Conservation (phyloP, 2,888 invertebrate genomes). For the Eupeodes luniger region DNA sequence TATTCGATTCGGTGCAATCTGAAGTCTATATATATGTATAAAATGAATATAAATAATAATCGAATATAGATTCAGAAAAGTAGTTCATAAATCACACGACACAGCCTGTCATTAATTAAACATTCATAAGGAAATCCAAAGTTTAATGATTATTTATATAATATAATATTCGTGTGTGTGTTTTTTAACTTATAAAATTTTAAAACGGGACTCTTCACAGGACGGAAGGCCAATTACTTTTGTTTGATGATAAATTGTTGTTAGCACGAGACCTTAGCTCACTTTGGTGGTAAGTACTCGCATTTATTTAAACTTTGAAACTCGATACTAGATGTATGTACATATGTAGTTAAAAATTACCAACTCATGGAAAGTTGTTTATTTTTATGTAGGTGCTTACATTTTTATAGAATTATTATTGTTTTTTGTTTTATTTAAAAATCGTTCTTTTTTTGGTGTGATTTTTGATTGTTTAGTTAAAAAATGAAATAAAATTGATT, state of each 20-base stretch:
- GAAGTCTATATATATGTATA: background rate
- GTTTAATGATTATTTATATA: slow-evolving; percentile 42
- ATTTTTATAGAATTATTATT: too few relatives aligned
- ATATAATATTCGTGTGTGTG: background rate
- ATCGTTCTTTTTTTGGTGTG: background rate
- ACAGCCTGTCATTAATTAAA: slow-evolving; percentile 64
- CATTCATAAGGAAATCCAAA: slow-evolving; percentile 55
- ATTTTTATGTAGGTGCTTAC: too few relatives aligned
- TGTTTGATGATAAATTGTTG: background rate
- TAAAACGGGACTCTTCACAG: background rate
- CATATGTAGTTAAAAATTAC: too few relatives aligned
- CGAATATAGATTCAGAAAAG: slow-evolving; percentile 46
- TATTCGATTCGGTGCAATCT: slow-evolving; percentile 27
- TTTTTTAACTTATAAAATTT: slow-evolving; percentile 1
- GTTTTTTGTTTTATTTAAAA: background rate
- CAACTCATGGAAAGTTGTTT: too few relatives aligned
- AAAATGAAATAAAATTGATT: too few relatives aligned
- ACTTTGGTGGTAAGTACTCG: slow-evolving; percentile 7
- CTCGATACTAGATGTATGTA: too few relatives aligned
- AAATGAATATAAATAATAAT: slow-evolving; percentile 39
- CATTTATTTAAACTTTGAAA: too few relatives aligned
- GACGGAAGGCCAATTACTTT: background rate
- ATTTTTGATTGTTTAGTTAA: too few relatives aligned
- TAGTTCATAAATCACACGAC: slow-evolving; percentile 61
- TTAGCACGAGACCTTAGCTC: background rate